A percentile compares a stretch with the other conserved stretches of the same genome.
Conservation (phyloP, 2,888 invertebrate genomes). For the Druceiella hillmani region DNA sequence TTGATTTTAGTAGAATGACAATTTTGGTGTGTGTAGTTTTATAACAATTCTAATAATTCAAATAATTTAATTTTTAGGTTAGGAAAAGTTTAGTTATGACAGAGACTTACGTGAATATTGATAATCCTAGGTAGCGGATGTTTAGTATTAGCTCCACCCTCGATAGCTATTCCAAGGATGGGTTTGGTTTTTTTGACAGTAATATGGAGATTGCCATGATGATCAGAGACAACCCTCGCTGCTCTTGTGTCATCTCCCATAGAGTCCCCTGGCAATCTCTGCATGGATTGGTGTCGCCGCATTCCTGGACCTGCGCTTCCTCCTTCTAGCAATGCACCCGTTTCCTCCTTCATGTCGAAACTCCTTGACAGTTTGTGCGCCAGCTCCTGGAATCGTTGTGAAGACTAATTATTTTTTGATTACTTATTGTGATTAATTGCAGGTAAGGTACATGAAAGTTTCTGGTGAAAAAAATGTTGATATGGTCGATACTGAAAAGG, state of each 20-base stretch:
- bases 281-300: constrained; percentile 73
- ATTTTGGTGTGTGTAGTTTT: no score
- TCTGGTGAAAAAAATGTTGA: no score
- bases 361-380: constrained; percentile 82
- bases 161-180: constrained; percentile 93
- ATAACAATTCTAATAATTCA: constrained; percentile 7
- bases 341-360: constrained; percentile 85
- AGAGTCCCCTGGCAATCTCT: constrained; percentile 59
- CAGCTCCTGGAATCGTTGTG: constrained; percentile 64
- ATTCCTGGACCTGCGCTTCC: constrained; percentile 51
- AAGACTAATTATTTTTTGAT: no score
- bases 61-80: not conserved
- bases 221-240: constrained; percentile 72
- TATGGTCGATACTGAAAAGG: no score
- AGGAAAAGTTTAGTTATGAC: not conserved
- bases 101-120: constrained; percentile 84
- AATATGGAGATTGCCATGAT: constrained; percentile 83
- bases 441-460: no score
- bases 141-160: constrained; percentile 94
- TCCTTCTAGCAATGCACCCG: constrained; percentile 63
- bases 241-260: constrained; percentile 46
- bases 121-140: constrained; percentile 93
- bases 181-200: constrained; percentile 91
- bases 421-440: no score
- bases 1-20: no score